A percentile compares a stretch with the other conserved stretches of the same genome.
Evolutionary conservation across 1,140 invertebrate genomes (phyloP).

Genomic region (Mamestra configurata): DNA sequence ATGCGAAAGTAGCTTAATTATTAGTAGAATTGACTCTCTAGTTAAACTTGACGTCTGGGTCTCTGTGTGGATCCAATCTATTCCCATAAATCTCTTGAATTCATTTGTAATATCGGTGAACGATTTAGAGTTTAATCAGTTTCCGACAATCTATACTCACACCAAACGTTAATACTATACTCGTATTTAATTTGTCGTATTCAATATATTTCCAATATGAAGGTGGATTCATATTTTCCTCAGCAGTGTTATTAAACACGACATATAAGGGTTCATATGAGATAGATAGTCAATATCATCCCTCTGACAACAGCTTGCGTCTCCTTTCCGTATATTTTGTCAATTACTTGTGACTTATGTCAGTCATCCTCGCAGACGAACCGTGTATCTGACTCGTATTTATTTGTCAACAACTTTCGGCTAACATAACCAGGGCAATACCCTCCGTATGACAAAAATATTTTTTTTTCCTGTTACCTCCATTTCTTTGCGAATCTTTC

Average conservation of each 20-base stretch:
- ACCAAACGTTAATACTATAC: too few species aligned
- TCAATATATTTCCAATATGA: too few species aligned
- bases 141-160: too few species aligned
- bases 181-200: too few species aligned
- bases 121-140: too few species aligned
- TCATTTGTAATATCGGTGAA: too few species aligned
- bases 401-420: neutral
- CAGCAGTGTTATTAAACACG: neutral
- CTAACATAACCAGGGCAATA: neutral
- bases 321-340: neutral
- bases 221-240: neutral
- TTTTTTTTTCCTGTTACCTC: neutral
- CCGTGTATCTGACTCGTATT: neutral
- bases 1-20: too few species aligned
- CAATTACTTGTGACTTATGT: neutral
- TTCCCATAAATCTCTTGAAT: too few species aligned
- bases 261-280: neutral
- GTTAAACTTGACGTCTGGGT: too few species aligned
- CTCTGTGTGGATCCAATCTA: too few species aligned
- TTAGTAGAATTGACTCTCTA: too few species aligned
- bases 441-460: neutral
- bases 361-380: neutral
- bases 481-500: slow-evolving; percentile 2
- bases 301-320: neutral
- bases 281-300: neutral